Conservation (phyloP, 2,797 vertebrate genomes). For the Psittacula echo region DNA sequence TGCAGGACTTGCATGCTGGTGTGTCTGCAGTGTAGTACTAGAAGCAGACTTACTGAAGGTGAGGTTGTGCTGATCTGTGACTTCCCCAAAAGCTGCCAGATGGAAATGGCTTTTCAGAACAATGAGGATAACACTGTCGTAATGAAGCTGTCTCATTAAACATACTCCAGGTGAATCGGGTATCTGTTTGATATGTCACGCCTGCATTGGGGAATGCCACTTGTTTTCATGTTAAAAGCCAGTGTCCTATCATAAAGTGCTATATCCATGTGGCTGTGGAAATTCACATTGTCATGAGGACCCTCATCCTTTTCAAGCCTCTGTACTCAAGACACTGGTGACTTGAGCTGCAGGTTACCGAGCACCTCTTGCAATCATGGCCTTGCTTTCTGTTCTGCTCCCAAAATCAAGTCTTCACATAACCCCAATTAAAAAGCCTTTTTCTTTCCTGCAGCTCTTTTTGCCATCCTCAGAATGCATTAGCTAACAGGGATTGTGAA, state of each 20-base stretch:
- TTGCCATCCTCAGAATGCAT: background rate
- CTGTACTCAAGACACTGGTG: background rate
- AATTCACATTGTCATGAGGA: background rate
- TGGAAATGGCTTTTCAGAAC: background rate
- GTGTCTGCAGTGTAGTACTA: background rate
- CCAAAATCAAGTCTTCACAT: background rate
- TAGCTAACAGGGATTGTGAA: background rate
- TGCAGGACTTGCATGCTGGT: background rate
- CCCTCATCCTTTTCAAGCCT: background rate
- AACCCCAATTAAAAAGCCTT: background rate
- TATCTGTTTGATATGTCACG: background rate
- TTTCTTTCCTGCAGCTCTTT: background rate
- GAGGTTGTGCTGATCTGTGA: background rate
- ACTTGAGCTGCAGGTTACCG: background rate
- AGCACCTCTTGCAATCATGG: background rate
- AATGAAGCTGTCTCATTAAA: background rate
- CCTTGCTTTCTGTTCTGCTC: background rate
- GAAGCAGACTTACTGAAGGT: background rate
- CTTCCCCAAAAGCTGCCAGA: background rate
- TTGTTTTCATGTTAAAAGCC: background rate
- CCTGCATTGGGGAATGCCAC: no score
- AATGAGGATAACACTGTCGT: background rate
- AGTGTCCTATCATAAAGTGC: no score
- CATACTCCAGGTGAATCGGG: background rate
- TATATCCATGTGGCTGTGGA: fast-evolving